These are phyloP conservation scores for Drosophila robusta DNA, from an alignment of 2,888 invertebrate species.

Conservation along the genomic window DNA sequence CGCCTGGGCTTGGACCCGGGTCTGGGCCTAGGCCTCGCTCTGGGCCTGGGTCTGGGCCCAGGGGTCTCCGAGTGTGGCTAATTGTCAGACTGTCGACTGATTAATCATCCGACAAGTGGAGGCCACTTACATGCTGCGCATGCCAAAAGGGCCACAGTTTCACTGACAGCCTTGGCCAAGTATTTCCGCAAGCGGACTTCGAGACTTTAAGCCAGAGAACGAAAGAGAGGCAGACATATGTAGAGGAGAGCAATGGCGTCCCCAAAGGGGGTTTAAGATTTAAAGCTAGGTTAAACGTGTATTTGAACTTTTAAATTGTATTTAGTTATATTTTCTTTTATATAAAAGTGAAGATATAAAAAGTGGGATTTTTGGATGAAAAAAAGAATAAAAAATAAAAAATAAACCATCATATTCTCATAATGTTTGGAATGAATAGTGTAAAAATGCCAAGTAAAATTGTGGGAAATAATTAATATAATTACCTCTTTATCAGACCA, in stretches of 20 bases:
- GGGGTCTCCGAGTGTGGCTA: conserved; percentile 20
- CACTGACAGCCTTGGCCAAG: conserved; percentile 52
- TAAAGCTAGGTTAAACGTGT: background rate
- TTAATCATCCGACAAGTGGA: conserved; percentile 61
- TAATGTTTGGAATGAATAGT: no score
- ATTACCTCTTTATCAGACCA: no score
- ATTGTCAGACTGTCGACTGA: conserved; percentile 43
- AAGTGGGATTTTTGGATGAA: no score
- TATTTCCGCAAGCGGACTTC: conserved; percentile 44
- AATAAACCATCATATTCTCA: no score
- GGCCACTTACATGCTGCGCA: conserved; percentile 53
- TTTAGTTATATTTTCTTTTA: no score
- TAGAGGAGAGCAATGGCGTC: conserved; percentile 22
- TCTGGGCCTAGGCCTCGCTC: background rate
- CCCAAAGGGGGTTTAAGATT: background rate
- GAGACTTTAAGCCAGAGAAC: conserved; percentile 8
- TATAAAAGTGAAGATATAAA: no score
- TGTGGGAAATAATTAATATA: no score
- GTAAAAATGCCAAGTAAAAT: no score
- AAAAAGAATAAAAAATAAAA: no score
- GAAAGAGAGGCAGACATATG: background rate
- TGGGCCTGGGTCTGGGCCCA: conserved; percentile 2
- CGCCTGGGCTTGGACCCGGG: conserved; percentile 1
- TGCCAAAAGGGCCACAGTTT: conserved; percentile 55
- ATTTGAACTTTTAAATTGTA: no score